Evolutionary conservation across 1,140 invertebrate genomes (phyloP).

Genomic region (Pseudomyrmex dendroicus): DNA sequence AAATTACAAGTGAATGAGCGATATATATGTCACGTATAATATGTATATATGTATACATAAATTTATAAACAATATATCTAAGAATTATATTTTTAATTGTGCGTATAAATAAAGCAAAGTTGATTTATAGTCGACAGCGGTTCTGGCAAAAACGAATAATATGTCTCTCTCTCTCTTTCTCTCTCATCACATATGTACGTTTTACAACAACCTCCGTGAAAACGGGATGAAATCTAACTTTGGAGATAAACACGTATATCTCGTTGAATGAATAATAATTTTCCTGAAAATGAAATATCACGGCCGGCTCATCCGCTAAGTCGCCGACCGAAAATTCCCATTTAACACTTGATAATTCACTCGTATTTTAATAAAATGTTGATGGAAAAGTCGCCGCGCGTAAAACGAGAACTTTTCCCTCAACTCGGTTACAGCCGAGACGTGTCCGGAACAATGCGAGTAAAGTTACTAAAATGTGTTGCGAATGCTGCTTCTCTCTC

Average conservation of each 20-base stretch:
- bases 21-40: not conserved
- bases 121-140: constrained; percentile 21
- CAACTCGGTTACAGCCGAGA: constrained; percentile 14
- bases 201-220: not conserved
- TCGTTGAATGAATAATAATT: constrained; percentile 43
- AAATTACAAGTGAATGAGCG: not conserved
- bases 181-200: not conserved
- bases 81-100: too few relatives aligned
- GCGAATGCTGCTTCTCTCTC: not conserved
- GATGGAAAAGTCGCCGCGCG: constrained; percentile 23
- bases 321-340: constrained; percentile 32
- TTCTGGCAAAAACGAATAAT: constrained; percentile 1
- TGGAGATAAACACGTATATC: constrained; percentile 11
- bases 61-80: not conserved
- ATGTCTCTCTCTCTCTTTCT: not conserved
- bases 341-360: constrained; percentile 48
- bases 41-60: not conserved
- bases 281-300: constrained; percentile 36
- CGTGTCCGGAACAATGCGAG: constrained; percentile 31
- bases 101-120: too few relatives aligned
- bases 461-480: constrained; percentile 38
- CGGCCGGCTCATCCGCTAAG: not conserved
- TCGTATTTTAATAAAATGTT: constrained; percentile 51
- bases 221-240: constrained; percentile 27
- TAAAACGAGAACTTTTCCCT: constrained; percentile 26